Evolutionary conservation across 2,797 vertebrate species (phyloP), one percentile per base, ranked within the genome.

Genomic region (Lerista edwardsae): DNA sequence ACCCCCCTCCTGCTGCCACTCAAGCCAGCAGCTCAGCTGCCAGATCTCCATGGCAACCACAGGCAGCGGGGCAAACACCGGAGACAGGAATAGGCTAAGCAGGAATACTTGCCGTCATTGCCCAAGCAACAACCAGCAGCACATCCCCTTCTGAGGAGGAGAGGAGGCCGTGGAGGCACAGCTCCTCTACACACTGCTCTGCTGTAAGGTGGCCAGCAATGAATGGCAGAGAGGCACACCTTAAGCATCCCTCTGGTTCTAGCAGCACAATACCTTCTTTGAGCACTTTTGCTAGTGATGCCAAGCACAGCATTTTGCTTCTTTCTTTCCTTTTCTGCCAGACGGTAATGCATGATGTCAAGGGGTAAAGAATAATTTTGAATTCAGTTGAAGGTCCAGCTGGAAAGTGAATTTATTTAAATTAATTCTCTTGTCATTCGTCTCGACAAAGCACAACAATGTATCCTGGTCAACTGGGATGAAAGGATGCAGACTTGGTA

Each of bases 41-140:
- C 79, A 86, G 25, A 82, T 94, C 89, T 90, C 93, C 86, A 92
- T 93, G 91, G 89, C 93, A 89, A 92, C 92, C 69, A 64, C 21
- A 80, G 75, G 15, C 84, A 89, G 73, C 75, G 82, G 74, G 80
- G 74, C 62, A 73, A 73, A 82, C 2, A 0, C 31, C 44, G 0
- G 55, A 55, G 76, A 44, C 64, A 79, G 77, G 82, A 82, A 85
- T 83, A 82, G 80, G 75, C 69, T 41, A 21, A 61, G 34, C 59
- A 36, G 75, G 39, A 62, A 41, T 27, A 29, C 55, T 23, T 79
- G 76, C 34, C 12, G 17, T 79, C 75, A 79, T 36, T 73, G 75
- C 15, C 80, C 75, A 78, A 79, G 79, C 86, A 79, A 75, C 69
- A 79, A 41, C 51, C 39, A 68, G 61, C 8, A 1, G n/a, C 39